These are phyloP conservation scores for Corythaeola cristata DNA, from an alignment of 2,113 vertebrate genomes.

Conservation along the genomic window DNA sequence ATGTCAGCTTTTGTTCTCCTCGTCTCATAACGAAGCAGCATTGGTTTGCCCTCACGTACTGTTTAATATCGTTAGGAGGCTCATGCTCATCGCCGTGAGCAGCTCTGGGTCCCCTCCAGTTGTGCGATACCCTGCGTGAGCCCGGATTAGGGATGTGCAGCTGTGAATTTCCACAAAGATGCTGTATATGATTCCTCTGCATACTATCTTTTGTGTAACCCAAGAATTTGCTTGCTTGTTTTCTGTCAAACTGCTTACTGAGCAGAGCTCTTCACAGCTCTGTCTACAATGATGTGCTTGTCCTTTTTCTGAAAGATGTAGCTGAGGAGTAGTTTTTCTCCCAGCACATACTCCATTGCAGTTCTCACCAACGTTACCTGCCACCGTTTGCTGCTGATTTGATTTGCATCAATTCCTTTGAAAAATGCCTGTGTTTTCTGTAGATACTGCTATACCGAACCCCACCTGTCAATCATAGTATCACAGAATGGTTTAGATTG, in stretches of 20 bases:
- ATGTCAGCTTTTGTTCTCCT: neutral
- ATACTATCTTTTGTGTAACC: neutral
- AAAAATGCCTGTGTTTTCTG: neutral
- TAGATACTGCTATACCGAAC: neutral
- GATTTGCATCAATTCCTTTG: neutral
- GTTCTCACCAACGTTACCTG: neutral
- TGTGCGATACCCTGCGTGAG: neutral
- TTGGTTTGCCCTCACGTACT: neutral
- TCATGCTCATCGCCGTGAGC: neutral
- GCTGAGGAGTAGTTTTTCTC: neutral
- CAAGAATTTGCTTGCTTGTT: neutral
- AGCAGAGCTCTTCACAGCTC: neutral
- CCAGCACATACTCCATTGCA: neutral
- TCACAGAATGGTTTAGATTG: too few species aligned
- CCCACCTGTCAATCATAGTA: neutral
- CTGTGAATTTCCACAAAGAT: neutral
- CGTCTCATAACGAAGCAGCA: accelerated
- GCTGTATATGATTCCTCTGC: neutral
- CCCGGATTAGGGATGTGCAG: neutral
- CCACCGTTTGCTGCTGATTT: neutral
- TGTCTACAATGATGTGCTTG: neutral
- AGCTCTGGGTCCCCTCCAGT: neutral
- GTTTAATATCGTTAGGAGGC: neutral
- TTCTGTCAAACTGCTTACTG: neutral
- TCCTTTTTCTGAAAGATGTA: neutral